phyloP scores from a whole-genome alignment of 2,888 invertebrate species.

The Lissocephala sabroskyi region DNA sequence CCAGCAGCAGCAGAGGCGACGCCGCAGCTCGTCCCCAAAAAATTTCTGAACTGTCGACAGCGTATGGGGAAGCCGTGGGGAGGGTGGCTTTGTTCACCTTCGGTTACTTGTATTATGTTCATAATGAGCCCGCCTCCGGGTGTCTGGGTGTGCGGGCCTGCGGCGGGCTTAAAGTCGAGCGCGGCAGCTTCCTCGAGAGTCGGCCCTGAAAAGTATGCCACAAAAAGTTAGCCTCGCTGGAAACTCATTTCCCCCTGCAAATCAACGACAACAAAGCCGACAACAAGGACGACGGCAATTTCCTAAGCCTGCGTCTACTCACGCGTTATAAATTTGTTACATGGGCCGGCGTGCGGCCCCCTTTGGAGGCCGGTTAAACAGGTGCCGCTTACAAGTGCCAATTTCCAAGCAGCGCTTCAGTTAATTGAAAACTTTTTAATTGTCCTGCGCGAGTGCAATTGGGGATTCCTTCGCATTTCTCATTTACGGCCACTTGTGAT shows the following conservation, averaged over 20 bases:
- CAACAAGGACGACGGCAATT: slow-evolving; percentile 3
- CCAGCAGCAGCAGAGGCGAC: slow-evolving; percentile 25
- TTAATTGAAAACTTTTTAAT: slow-evolving; percentile 65
- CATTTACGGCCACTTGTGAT: slow-evolving; percentile 24
- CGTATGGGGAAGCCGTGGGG: too few relatives aligned
- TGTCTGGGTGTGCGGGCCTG: slow-evolving; percentile 16
- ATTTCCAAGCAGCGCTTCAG: slow-evolving; percentile 41
- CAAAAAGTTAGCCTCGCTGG: slow-evolving; percentile 17
- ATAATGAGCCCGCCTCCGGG: slow-evolving; percentile 28
- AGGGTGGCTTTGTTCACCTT: slow-evolving; percentile 19
- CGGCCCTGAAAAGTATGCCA: slow-evolving; percentile 40
- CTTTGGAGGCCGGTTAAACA: slow-evolving; percentile 52
- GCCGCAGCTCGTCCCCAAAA: too few relatives aligned
- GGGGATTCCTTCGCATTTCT: not conserved
- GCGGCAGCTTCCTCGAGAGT: slow-evolving; percentile 18
- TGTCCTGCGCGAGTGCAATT: slow-evolving; percentile 31
- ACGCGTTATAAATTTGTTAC: slow-evolving; percentile 61
- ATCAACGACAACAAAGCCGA: not conserved
- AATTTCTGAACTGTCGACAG: too few relatives aligned
- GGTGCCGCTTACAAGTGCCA: slow-evolving; percentile 62
- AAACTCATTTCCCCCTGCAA: slow-evolving; percentile 33
- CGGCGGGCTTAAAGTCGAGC: slow-evolving; percentile 11
- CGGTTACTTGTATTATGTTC: slow-evolving; percentile 37
- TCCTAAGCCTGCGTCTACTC: slow-evolving; percentile 29
- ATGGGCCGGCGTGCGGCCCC: slow-evolving; percentile 28